Percentiles rank a stretch among this genome's conserved stretches.
These are phyloP conservation scores for Corvus moneduloides DNA, from an alignment of 2,113 vertebrate genomes.

Conservation along the genomic window DNA sequence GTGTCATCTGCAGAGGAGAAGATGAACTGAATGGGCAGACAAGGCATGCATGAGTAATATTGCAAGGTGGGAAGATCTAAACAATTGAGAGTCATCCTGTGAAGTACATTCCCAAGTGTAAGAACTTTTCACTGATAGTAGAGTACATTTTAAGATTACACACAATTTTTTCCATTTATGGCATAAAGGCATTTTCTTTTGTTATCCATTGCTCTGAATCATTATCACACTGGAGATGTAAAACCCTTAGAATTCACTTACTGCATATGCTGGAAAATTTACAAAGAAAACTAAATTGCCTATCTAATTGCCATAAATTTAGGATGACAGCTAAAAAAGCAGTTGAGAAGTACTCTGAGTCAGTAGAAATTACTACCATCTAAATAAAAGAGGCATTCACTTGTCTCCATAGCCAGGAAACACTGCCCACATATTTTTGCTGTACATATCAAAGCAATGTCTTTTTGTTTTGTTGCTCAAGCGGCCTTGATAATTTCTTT, in stretches of 20 bases:
- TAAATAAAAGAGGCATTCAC: background rate
- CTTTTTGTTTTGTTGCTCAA: background rate
- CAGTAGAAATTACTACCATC: background rate
- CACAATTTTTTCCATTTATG: background rate
- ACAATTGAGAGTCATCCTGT: background rate
- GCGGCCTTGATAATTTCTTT: background rate
- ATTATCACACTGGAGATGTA: background rate
- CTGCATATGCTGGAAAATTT: background rate
- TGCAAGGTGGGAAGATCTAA: background rate
- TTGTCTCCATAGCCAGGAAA: background rate
- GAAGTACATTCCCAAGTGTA: background rate
- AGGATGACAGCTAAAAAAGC: background rate
- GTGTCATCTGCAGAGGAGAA: background rate
- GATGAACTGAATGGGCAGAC: background rate
- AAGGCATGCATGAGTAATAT: background rate
- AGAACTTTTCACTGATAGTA: background rate
- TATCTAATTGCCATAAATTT: background rate
- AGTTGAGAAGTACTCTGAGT: background rate
- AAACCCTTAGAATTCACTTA: slow-evolving; percentile 7
- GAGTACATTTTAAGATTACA: background rate
- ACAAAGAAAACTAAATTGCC: background rate
- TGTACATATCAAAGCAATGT: rapidly evolving
- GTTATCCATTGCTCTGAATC: background rate
- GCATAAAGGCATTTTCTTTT: background rate
- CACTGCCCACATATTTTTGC: background rate